Conservation (phyloP, 2,113 vertebrate species). For the Zeus faber region DNA sequence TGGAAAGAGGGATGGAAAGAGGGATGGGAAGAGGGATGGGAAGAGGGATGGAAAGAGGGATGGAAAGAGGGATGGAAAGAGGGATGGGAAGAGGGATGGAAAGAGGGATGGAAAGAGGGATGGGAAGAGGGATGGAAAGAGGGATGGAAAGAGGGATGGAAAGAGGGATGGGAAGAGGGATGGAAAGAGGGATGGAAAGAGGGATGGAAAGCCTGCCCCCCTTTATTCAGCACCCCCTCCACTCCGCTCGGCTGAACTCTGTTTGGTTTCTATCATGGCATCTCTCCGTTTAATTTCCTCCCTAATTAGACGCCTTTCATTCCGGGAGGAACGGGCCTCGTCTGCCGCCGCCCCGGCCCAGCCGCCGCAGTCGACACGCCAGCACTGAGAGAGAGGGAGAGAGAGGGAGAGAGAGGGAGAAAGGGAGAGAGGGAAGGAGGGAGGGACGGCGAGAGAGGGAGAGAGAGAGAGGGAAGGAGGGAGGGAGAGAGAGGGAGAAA, state of each 20-base stretch:
- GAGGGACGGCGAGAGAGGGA: constrained; percentile 1
- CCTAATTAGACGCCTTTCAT: constrained; percentile 60
- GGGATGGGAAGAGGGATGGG: not conserved
- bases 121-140: not conserved
- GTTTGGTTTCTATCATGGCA: constrained; percentile 48
- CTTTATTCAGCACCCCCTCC: constrained; percentile 1
- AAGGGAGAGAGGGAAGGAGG: not conserved
- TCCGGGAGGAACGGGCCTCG: constrained; percentile 14
- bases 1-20: not conserved
- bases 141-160: not conserved
- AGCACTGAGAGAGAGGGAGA: constrained; percentile 11
- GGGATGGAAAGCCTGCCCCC: not conserved
- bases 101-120: not conserved
- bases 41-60: not conserved
- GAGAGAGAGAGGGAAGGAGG: constrained; percentile 11
- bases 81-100: not conserved
- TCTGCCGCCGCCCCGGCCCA: constrained; percentile 26
- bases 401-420: constrained; percentile 12
- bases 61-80: not conserved
- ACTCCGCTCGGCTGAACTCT: constrained; percentile 37
- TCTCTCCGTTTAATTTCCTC: constrained; percentile 49
- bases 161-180: not conserved
- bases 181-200: not conserved
- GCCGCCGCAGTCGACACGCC: constrained; percentile 41
- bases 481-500: too few species aligned